Evolutionary conservation across 1,140 invertebrate genomes (phyloP).

Genomic region (Ceratitis capitata): DNA sequence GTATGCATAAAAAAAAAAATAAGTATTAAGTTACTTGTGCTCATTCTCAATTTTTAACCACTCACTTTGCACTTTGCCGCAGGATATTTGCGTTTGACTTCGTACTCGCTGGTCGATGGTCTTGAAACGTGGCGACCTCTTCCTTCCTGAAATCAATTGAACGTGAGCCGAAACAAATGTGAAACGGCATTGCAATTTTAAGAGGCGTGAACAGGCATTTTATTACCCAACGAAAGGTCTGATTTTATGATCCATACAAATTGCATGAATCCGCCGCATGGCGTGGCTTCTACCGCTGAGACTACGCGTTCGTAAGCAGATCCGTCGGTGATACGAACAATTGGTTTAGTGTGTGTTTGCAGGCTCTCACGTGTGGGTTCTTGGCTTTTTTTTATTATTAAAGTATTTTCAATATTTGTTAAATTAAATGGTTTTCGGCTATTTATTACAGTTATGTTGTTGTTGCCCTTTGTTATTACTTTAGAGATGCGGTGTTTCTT

Average conservation of each 20-base stretch:
- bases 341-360: not conserved
- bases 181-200: not conserved
- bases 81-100: slow-evolving; percentile 10
- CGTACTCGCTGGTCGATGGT: not conserved
- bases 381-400: not conserved
- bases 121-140: not conserved
- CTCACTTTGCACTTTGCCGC: slow-evolving; percentile 19
- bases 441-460: not conserved
- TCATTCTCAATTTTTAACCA: not conserved
- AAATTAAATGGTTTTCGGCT: not conserved
- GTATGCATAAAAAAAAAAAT: not conserved
- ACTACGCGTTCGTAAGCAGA: no score
- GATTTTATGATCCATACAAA: slow-evolving; percentile 2
- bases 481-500: not conserved
- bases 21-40: slow-evolving; percentile 8
- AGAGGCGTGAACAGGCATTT: slow-evolving; percentile 30
- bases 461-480: not conserved
- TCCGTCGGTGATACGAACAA: not conserved
- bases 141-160: slow-evolving; percentile 28
- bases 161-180: slow-evolving; percentile 18
- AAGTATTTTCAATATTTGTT: not conserved
- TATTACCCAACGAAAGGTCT: slow-evolving; percentile 11
- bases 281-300: not conserved
- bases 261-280: not conserved
- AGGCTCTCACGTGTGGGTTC: not conserved